Base-by-base conservation (phyloP, 2,888 invertebrate genomes). In the Thymelicus sylvestris region DNA sequence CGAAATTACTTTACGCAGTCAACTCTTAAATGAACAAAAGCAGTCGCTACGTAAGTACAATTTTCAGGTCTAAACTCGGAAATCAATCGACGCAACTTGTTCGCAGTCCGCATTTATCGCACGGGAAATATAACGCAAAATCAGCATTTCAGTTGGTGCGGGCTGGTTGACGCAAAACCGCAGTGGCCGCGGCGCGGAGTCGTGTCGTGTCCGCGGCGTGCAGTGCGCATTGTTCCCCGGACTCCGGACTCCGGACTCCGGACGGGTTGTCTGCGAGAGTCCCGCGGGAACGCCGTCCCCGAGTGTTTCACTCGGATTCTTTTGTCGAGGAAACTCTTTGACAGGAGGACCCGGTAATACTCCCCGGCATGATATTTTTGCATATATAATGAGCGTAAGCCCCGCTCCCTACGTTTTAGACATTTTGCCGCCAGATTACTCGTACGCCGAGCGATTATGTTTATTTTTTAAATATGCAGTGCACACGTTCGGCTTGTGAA, bases 271-370 rank as follows among this genome's bases (percentile, higher is more conserved):
- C 60, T 64, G 44, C 19, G 38, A 24, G 61, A 19, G 10, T 71
- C 75, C 73, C 72, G 15, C 39, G 74, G 71, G 74, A 74, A 61
- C 47, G 50, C 15, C 59, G 60, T 72, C 64, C 69, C 64, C 67
- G 61, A 72, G 71, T 73, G 73, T 73, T 73, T 74, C 19, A 65
- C 70, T 64, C 15, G 59, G 39, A 66, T 70, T 61, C 70, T 70
- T 69, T 70, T 71, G 71, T 66, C 52, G 44, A 66, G 66, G 12
- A 41, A 71, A 62, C 71, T 71, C 71, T 71, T 71, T 71, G 66
- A 71, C 70, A 70, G 68, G 61, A 68, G 31, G 50, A 55, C 50
- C 60, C 67, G 39, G 65, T 52, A 55, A 65, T 55, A 65, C 64
- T 60, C 50, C 39, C 70, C 50, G 50, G 65, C 65, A 65, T 65